These are phyloP conservation scores for Wasmannia auropunctata DNA, from an alignment of 1,140 invertebrate genomes.

Conservation along the genomic window DNA sequence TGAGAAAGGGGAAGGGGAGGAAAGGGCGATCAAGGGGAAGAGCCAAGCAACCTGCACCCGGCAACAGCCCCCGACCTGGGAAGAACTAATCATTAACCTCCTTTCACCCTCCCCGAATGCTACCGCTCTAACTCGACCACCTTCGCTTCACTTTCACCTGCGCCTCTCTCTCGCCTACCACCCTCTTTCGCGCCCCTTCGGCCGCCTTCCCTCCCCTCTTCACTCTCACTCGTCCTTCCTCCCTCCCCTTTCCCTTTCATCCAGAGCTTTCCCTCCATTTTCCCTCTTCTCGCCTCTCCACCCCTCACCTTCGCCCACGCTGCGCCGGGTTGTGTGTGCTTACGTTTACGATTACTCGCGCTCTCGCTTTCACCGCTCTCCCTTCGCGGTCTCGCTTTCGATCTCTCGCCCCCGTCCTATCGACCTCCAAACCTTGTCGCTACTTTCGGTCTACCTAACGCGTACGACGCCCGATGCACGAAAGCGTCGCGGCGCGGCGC, in stretches of 20 bases:
- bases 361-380: slow-evolving; percentile 40
- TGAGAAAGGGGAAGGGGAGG: slow-evolving; percentile 48
- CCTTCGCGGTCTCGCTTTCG: slow-evolving; percentile 40
- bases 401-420: slow-evolving; percentile 45
- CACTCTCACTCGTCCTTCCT: slow-evolving; percentile 26
- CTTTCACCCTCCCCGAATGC: slow-evolving; percentile 75
- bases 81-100: slow-evolving; percentile 83
- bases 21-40: slow-evolving; percentile 61
- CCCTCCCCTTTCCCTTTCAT: slow-evolving; percentile 75
- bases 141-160: slow-evolving; percentile 81
- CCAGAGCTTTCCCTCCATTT: background rate
- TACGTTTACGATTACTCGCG: slow-evolving; percentile 61
- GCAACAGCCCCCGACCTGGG: slow-evolving; percentile 82
- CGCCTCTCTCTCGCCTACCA: slow-evolving; percentile 76
- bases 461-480: slow-evolving; percentile 20
- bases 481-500: background rate
- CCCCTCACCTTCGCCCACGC: slow-evolving; percentile 26
- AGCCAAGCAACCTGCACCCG: slow-evolving; percentile 81
- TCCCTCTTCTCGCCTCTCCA: background rate
- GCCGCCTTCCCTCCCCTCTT: slow-evolving; percentile 14
- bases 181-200: slow-evolving; percentile 17
- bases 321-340: slow-evolving; percentile 37
- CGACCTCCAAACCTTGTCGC: slow-evolving; percentile 62
- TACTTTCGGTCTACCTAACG: slow-evolving; percentile 51
- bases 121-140: slow-evolving; percentile 72